Conservation (phyloP, 2,113 vertebrate species). For the Sebastes fasciatus region DNA sequence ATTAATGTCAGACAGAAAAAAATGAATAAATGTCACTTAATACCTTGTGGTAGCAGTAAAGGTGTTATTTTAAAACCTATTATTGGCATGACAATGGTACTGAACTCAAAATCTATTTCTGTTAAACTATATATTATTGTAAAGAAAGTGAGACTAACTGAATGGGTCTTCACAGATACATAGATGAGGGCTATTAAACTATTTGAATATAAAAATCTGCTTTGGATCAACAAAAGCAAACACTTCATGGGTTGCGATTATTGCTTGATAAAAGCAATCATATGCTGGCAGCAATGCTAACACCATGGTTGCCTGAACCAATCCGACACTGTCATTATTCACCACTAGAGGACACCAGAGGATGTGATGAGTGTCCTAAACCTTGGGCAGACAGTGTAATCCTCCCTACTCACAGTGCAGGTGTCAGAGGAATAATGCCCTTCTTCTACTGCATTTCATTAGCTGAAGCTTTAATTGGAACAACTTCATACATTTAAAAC, state of each 20-base stretch:
- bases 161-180: neutral
- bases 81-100: neutral
- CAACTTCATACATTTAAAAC: neutral
- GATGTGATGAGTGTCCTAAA: neutral
- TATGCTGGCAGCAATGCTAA: neutral
- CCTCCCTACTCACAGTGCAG: neutral
- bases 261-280: neutral
- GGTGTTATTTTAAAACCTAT: neutral
- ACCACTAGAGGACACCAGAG: constrained; percentile 75
- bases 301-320: neutral
- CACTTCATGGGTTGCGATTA: neutral
- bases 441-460: constrained; percentile 10
- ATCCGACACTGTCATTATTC: neutral
- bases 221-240: neutral
- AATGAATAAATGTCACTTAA: neutral
- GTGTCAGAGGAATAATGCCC: neutral
- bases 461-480: constrained; percentile 6
- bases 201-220: neutral
- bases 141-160: neutral
- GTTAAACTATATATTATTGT: neutral
- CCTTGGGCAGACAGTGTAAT: neutral
- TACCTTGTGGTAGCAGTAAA: neutral
- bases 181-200: neutral
- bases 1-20: neutral
- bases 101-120: neutral